Evolutionary conservation across 1,140 invertebrate genomes (phyloP).

Genomic region (Danaus melanippus): DNA sequence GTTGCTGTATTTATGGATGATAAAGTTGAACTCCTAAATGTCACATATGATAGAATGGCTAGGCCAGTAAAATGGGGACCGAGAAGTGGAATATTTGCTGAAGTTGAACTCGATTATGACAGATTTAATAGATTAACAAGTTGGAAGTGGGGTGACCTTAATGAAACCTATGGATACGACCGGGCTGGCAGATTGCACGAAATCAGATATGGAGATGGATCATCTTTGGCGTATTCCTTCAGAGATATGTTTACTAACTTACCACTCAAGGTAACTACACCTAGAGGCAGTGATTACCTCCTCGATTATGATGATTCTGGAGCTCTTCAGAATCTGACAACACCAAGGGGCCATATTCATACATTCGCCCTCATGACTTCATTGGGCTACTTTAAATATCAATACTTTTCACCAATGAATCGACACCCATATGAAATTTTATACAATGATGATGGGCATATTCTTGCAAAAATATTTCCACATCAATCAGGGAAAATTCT

Average conservation of each 20-base stretch:
- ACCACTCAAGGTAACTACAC: conserved; percentile 92
- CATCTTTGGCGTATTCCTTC: conserved; percentile 88
- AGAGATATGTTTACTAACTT: conserved; percentile 90
- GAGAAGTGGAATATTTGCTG: conserved; percentile 86
- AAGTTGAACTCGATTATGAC: conserved; percentile 94
- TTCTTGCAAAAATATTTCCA: conserved; percentile 90
- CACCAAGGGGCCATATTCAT: conserved; percentile 93
- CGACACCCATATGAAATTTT: conserved; percentile 91
- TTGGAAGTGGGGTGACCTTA: conserved; percentile 94
- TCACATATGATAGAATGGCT: conserved; percentile 93
- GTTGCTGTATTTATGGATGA: conserved; percentile 93
- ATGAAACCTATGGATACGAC: conserved; percentile 91
- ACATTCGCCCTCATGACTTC: conserved; percentile 93
- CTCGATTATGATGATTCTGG: conserved; percentile 94
- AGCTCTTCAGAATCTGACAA: conserved; percentile 90
- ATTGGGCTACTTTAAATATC: conserved; percentile 93
- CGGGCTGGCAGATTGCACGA: conserved; percentile 87
- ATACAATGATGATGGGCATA: conserved; percentile 92
- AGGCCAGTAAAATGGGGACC: conserved; percentile 92
- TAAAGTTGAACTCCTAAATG: conserved; percentile 88
- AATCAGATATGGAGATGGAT: conserved; percentile 90
- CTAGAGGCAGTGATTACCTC: conserved; percentile 91
- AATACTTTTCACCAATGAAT: conserved; percentile 92
- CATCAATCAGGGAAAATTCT: conserved; percentile 91
- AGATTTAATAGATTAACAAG: conserved; percentile 89